Evolutionary conservation across 1,140 invertebrate genomes (phyloP).

Genomic region (Subanguina moxae): DNA sequence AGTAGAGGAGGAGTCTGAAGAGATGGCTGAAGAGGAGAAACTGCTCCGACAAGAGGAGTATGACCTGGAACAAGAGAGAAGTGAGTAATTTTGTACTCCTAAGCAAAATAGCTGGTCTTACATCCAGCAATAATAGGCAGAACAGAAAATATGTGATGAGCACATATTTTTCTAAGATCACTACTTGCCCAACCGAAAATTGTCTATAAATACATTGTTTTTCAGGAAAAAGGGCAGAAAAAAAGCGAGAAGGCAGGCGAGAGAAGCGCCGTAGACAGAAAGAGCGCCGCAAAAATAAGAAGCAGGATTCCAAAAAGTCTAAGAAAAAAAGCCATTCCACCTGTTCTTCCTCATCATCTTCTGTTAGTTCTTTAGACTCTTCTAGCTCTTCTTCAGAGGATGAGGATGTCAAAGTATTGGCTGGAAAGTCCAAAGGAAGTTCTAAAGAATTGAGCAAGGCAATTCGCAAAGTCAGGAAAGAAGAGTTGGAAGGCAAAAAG

Average conservation of each 20-base stretch:
- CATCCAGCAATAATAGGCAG: too few relatives aligned
- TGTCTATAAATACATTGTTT: neutral
- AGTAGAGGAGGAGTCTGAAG: neutral
- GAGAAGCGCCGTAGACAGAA: slow-evolving; percentile 37
- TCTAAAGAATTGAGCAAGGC: slow-evolving; percentile 23
- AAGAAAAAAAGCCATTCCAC: neutral
- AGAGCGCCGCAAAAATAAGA: slow-evolving; percentile 21
- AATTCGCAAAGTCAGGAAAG: slow-evolving; percentile 9
- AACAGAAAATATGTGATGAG: too few relatives aligned
- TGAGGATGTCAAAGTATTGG: neutral
- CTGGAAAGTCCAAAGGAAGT: neutral
- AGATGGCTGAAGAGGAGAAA: neutral
- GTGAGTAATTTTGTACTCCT: neutral
- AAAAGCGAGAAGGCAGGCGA: slow-evolving; percentile 23
- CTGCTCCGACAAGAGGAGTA: slow-evolving; percentile 12
- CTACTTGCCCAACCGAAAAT: neutral
- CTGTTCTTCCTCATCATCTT: slow-evolving; percentile 12
- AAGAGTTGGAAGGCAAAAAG: slow-evolving; percentile 13
- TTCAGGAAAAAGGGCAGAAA: slow-evolving; percentile 31
- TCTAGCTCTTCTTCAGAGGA: neutral
- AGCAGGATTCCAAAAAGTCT: neutral
- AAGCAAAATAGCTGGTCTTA: slow-evolving; percentile 32
- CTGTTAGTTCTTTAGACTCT: neutral
- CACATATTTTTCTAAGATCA: neutral
- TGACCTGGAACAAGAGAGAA: slow-evolving; percentile 20